phyloP scores from a whole-genome alignment of 2,888 invertebrate species.

The Erebia ligea region DNA sequence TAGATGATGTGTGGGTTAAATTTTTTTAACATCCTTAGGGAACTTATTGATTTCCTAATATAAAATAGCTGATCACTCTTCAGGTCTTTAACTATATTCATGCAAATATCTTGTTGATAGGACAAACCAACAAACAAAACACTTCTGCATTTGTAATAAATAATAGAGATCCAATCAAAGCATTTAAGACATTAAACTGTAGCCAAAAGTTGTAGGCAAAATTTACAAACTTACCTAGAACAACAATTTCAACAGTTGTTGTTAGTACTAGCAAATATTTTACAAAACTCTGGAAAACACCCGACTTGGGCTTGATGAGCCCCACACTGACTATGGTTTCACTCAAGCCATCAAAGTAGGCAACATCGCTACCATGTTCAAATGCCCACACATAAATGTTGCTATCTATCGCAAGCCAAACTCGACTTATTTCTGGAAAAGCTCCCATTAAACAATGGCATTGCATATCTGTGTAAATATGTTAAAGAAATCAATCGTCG shows the following conservation, averaged over 20 bases:
- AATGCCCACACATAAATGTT: slow-evolving; percentile 99
- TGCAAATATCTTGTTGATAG: too few relatives aligned
- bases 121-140: too few relatives aligned
- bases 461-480: slow-evolving; percentile 89
- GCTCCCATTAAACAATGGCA: slow-evolving; percentile 98
- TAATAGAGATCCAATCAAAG: too few relatives aligned
- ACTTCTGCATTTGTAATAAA: too few relatives aligned
- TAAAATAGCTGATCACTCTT: too few relatives aligned
- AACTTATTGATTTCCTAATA: too few relatives aligned
- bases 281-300: slow-evolving; percentile 95
- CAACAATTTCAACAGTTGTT: slow-evolving; percentile 96
- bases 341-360: slow-evolving; percentile 97
- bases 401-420: slow-evolving; percentile 98
- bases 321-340: slow-evolving; percentile 98
- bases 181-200: too few relatives aligned
- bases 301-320: slow-evolving; percentile 92
- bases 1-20: too few relatives aligned
- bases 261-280: slow-evolving; percentile 95
- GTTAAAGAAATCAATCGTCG: slow-evolving; percentile 46
- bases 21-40: too few relatives aligned
- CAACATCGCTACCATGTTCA: slow-evolving; percentile 96
- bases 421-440: slow-evolving; percentile 97
- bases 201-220: too few relatives aligned
- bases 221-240: slow-evolving; percentile 86
- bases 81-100: too few relatives aligned